Evolutionary conservation across 2,888 invertebrate genomes (phyloP), one percentile per base, ranked within the genome.

Genomic region (Eutolmus rufibarbis): DNA sequence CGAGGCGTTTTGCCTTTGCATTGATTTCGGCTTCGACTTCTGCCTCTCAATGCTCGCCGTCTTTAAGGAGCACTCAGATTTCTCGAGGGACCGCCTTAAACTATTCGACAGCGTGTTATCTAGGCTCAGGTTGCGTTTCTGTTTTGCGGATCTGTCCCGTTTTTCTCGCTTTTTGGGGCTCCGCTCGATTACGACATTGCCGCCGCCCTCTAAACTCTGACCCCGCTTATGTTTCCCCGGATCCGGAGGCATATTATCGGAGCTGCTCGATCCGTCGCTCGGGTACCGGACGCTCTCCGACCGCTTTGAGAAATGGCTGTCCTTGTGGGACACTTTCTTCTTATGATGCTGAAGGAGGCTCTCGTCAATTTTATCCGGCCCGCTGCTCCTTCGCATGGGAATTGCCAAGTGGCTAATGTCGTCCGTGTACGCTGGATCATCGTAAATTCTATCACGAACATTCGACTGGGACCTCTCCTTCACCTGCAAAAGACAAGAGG

Each of bases 391-490:
- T 0, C 93, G 91, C 87, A 92, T 79, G 1, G 93, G 93, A 86
- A 92, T 91, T 14, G 93, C 93, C 89, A 93, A 89, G 89, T 93
- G 93, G 74, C 93, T 92, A 40, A 93, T 92, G 88, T 93, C 93
- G 84, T 92, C 92, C 0, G 93, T 93, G 87, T 92, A 93, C 56
- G 93, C 93, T 12, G 93, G 93, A 90, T 93, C 93, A 89, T 92
- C 92, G 74, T 91, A 91, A 88, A 92, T 92, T 46, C 92, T 91
- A 87, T 92, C 92, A 51, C 92, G 91, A n/a, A 92, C 92, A 16
- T 91, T 90, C 12, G 91, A 91, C 4, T 90, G 89, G 19, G 92
- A 91, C 40, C 92, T 91, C 88, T 92, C 92, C 89, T 92, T 92
- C 1, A 91, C 90, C 92, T 93, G 89, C 5, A 90, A 89, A 40